Evolutionary conservation across 1,140 invertebrate genomes (phyloP).

Genomic region (Phocides pigmalion): DNA sequence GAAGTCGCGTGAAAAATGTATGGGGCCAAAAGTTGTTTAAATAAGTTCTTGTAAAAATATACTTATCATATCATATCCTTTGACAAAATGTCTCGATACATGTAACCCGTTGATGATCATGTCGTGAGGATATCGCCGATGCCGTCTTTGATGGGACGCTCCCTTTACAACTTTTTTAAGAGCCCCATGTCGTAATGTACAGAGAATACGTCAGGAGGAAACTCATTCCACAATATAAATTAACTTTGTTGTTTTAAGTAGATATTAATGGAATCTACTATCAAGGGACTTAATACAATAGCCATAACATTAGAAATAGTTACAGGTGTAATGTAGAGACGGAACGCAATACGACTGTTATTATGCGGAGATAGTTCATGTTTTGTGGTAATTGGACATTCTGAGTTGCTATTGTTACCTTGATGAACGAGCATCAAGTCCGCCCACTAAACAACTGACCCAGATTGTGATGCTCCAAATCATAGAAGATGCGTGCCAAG

Average conservation of each 20-base stretch:
- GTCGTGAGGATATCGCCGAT: no score
- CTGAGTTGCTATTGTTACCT: conserved; percentile 48
- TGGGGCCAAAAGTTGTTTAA: no score
- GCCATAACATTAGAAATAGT: neutral
- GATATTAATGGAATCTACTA: neutral
- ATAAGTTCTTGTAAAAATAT: no score
- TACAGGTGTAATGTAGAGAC: conserved; percentile 16
- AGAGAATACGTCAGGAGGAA: no score
- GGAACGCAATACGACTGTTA: conserved; percentile 25
- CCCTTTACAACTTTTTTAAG: no score
- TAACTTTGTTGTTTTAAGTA: neutral
- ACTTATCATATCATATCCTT: no score
- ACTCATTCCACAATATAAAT: no score
- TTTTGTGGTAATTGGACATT: conserved; percentile 43
- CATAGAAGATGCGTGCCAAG: conserved; percentile 57
- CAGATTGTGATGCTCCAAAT: conserved; percentile 73
- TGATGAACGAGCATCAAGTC: conserved; percentile 44
- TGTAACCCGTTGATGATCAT: no score
- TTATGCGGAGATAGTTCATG: conserved; percentile 29
- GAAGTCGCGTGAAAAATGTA: no score
- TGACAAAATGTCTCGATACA: no score
- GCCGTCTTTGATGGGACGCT: no score
- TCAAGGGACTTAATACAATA: conserved; percentile 6
- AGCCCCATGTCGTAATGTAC: no score
- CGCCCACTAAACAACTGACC: conserved; percentile 75